Base-by-base conservation (phyloP, 2,113 vertebrate genomes). In the Rhynchomys soricoides region DNA sequence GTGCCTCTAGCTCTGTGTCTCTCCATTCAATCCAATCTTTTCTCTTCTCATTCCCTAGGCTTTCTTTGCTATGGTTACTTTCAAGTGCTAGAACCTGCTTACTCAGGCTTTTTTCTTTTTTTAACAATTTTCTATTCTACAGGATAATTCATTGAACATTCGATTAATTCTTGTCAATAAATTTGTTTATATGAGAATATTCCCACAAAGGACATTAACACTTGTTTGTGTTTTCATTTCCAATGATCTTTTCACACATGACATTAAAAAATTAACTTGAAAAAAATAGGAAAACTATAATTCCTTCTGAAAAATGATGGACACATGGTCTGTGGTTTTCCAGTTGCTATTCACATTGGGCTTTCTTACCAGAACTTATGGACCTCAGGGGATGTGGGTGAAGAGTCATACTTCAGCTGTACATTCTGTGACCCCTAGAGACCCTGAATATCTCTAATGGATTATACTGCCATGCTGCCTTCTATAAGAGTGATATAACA, bases 271-370 rank as follows among this genome's bases (percentile, higher is more conserved):
- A 45, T 59, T 19, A 90, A 50, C 31, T 90, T 88, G 62, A 78
- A 81, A 73, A 91, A 74, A 86, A 95, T 88, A 22, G 90, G 70
- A 83, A 86, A 93, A 79, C 16, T 2, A 5, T 45, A 55, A 92
- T 79, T 66, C 21, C 13, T 89, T 21, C 5, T 37, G 31, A 50
- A 74, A 78, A 48, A 7, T 37, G 7, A 75, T 77, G 16, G 68
- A 8, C n/a, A 5, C 8, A 12, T 57, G 16, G 15, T 43, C 11
- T 77, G 4, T 52, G 9, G 24, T n/a, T 34, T 89, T 31, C 57
- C 37, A 48, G 0, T 52, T 75, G 37, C 26, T 1, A 0, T 5
- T 86, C n/a, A 89, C 0, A 26, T 89, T 64, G 6, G 5, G 1
- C 52, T 83, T 34, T 43, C 34, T 45, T 64, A 52, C 26, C 8